Percentiles rank a stretch among this genome's conserved stretches.
phyloP scores from a whole-genome alignment of 2,113 vertebrate genomes.

The Mustelus asterias region DNA sequence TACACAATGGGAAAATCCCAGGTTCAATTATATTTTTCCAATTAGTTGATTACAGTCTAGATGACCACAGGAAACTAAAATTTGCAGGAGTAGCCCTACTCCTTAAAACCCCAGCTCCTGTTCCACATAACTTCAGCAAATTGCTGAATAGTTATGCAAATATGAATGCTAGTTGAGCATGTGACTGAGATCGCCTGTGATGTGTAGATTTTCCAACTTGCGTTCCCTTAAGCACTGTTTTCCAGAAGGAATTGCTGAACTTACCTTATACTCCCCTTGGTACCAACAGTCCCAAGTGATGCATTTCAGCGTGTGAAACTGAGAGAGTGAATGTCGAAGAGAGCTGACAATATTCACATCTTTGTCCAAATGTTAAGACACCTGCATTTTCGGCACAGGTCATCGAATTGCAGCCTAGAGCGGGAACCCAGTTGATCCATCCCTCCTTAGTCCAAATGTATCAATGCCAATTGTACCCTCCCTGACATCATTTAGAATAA shows the following conservation, averaged over 20 bases:
- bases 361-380: background rate
- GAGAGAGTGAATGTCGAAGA: background rate
- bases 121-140: background rate
- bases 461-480: background rate
- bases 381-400: background rate
- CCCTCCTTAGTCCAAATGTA: background rate
- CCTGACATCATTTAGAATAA: background rate
- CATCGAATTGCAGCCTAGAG: background rate
- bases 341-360: background rate
- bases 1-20: background rate
- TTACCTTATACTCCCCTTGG: background rate
- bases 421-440: background rate
- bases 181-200: background rate
- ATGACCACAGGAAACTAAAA: background rate
- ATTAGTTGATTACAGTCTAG: background rate
- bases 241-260: too few relatives aligned
- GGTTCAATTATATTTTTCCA: background rate
- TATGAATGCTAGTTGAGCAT: background rate
- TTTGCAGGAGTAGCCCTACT: background rate
- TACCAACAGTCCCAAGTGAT: background rate
- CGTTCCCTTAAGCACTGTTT: background rate
- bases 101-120: background rate
- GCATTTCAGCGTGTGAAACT: background rate
- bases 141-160: background rate
- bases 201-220: background rate